A percentile compares a stretch with the other conserved stretches of the same genome.
Conservation (phyloP, 2,888 invertebrate species). For the Cecidostiba fungosa region DNA sequence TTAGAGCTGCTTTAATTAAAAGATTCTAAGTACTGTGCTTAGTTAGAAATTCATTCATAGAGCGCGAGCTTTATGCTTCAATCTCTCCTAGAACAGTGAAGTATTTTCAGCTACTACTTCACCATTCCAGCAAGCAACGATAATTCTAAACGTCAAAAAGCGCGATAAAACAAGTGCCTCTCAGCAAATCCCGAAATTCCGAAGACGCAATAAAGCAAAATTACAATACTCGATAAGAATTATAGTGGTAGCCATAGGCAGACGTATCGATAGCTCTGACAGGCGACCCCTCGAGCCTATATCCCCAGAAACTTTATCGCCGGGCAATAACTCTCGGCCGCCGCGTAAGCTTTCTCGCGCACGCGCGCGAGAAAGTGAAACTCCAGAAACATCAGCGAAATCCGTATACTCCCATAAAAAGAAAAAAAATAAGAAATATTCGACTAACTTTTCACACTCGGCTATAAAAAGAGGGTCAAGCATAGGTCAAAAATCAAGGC, state of each 20-base stretch:
- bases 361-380: neutral
- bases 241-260: neutral
- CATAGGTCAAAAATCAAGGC: too few relatives aligned
- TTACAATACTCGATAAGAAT: slow-evolving; percentile 12
- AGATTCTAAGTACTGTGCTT: too few relatives aligned
- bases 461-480: neutral
- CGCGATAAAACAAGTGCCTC: neutral
- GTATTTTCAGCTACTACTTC: neutral
- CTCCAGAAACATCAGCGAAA: slow-evolving; percentile 23
- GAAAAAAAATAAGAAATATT: neutral
- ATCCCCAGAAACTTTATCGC: slow-evolving; percentile 8
- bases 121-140: neutral
- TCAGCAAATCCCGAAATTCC: neutral
- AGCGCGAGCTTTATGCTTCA: too few relatives aligned
- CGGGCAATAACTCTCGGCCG: slow-evolving; percentile 15
- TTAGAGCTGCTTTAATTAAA: too few relatives aligned
- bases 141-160: neutral
- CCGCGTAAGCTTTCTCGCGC: neutral
- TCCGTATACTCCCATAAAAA: neutral
- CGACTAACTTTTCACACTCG: neutral
- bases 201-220: slow-evolving; percentile 1
- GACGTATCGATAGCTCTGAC: neutral
- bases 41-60: too few relatives aligned
- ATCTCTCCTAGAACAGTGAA: too few relatives aligned
- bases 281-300: neutral